Percentiles rank a stretch among this genome's conserved stretches.
phyloP scores from a whole-genome alignment of 92 coral and sea anemone species.

The Umimayanthus chanpuru region DNA sequence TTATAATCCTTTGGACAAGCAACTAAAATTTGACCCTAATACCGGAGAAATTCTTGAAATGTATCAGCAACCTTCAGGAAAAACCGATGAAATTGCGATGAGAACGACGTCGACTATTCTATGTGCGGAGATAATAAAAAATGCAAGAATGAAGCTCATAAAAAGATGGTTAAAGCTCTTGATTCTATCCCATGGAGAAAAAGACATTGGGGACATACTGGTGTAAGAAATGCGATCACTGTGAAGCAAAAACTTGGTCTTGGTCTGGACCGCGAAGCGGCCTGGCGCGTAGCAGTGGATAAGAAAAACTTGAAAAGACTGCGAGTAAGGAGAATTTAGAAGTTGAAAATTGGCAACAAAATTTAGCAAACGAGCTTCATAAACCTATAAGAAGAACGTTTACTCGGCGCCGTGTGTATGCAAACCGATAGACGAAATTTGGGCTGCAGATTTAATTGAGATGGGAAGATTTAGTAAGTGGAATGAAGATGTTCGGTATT shows the following conservation, averaged over 20 bases:
- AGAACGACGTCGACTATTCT: background rate
- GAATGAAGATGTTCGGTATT: too few species aligned
- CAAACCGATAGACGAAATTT: too few species aligned
- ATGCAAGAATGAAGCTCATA: background rate
- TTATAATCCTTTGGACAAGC: background rate
- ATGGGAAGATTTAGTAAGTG: too few species aligned
- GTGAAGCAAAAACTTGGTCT: background rate
- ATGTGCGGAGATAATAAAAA: background rate
- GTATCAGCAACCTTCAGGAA: background rate
- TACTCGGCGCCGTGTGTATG: too few species aligned
- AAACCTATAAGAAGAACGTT: too few species aligned
- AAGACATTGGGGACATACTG: background rate
- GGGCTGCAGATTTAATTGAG: too few species aligned
- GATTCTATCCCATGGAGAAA: background rate
- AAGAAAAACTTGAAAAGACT: background rate
- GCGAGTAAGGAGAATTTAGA: too few species aligned
- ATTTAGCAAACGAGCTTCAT: too few species aligned
- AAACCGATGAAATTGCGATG: background rate
- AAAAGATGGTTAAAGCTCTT: background rate
- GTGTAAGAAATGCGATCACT: background rate
- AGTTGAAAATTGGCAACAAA: too few species aligned
- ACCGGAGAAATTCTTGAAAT: background rate
- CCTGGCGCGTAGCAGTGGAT: too few species aligned
- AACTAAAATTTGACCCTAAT: background rate
- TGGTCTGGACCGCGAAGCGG: too few species aligned